Percentiles rank a stretch among this genome's conserved stretches.
phyloP scores from a whole-genome alignment of 2,888 invertebrate species.

The Zonitis immaculata region DNA sequence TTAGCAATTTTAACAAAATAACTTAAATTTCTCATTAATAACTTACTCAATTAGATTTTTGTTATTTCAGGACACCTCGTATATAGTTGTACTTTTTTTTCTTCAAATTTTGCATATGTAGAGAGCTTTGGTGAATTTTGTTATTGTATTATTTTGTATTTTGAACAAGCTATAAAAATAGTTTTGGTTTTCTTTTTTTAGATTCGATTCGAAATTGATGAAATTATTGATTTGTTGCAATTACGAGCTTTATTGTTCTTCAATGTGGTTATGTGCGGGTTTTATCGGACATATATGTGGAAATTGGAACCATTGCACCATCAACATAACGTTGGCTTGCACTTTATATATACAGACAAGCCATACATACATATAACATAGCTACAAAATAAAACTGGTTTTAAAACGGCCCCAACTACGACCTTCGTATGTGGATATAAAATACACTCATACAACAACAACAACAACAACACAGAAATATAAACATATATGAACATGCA shows the following conservation, averaged over 20 bases:
- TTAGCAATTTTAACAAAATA: neutral
- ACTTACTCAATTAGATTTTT: neutral
- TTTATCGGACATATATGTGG: neutral
- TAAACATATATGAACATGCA: neutral
- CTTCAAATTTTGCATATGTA: neutral
- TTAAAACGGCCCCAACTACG: constrained; percentile 24
- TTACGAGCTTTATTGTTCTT: neutral
- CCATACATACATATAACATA: neutral
- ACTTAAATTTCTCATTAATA: neutral
- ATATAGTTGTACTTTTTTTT: too few relatives aligned
- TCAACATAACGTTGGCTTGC: neutral
- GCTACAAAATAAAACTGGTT: constrained; percentile 21
- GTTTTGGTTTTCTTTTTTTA: too few relatives aligned
- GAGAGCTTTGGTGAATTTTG: neutral
- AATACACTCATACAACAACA: constrained; percentile 13
- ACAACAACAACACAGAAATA: neutral
- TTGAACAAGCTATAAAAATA: too few relatives aligned
- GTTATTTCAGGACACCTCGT: too few relatives aligned
- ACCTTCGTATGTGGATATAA: constrained; percentile 22
- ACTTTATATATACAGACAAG: neutral
- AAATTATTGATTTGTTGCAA: neutral
- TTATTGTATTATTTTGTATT: neutral
- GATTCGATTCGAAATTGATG: neutral
- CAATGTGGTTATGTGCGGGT: neutral
- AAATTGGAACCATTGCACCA: neutral